Evolutionary conservation across 2,797 vertebrate genomes (phyloP).

Genomic region (Sandelia bainsii): DNA sequence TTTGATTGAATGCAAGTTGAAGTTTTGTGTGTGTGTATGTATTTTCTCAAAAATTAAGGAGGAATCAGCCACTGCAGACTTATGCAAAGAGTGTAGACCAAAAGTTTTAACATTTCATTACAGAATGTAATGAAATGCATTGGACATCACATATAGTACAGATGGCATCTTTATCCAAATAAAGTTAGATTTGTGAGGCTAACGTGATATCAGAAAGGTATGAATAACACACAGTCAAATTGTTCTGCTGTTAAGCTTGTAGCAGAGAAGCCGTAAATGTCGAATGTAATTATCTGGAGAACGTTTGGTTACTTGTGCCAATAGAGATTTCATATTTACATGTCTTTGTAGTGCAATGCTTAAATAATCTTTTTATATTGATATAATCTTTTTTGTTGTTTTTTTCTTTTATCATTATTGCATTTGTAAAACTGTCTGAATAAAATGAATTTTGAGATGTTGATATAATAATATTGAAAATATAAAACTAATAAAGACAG

Average conservation of each 20-base stretch:
- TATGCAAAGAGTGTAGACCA: too few species aligned
- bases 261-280: slow-evolving; percentile 6
- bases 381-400: neutral
- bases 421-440: slow-evolving; percentile 23
- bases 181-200: neutral
- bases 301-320: slow-evolving; percentile 14
- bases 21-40: too few species aligned
- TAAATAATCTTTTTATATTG: slow-evolving; percentile 37
- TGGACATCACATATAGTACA: neutral
- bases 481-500: slow-evolving; percentile 46
- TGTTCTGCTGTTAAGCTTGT: slow-evolving; percentile 1
- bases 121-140: neutral
- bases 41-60: neutral
- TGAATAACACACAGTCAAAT: neutral
- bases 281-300: neutral
- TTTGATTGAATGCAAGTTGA: neutral
- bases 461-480: slow-evolving; percentile 2
- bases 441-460: slow-evolving; percentile 30
- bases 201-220: slow-evolving; percentile 6
- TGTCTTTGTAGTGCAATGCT: slow-evolving; percentile 26
- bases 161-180: neutral
- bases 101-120: neutral
- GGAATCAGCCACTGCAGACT: neutral
- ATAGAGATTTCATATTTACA: slow-evolving; percentile 36
- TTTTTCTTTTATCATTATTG: slow-evolving; percentile 35